Percentiles rank a stretch among this genome's conserved stretches.
phyloP scores from a whole-genome alignment of 2,888 invertebrate species.

The Campoletis raptor region DNA sequence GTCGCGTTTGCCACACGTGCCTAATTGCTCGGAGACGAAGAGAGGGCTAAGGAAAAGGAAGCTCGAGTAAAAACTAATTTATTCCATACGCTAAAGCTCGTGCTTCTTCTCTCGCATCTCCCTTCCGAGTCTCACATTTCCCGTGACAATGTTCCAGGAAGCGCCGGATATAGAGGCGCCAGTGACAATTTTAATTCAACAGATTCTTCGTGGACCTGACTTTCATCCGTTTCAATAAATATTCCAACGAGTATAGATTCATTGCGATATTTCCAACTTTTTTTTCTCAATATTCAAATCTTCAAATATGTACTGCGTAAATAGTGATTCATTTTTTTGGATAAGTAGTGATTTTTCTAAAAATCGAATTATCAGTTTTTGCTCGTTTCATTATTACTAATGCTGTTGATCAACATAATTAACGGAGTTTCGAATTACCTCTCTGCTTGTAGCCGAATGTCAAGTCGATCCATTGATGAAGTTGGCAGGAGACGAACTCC shows the following conservation, averaged over 20 bases:
- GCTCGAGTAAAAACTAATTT: conserved; percentile 83
- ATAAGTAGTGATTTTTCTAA: background rate
- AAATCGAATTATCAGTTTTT: background rate
- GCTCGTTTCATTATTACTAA: background rate
- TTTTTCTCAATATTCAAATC: background rate
- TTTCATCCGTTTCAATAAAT: conserved; percentile 64
- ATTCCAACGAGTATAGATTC: background rate
- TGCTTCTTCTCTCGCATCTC: conserved; percentile 46
- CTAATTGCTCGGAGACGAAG: conserved; percentile 81
- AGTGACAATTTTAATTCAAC: conserved; percentile 81
- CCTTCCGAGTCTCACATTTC: conserved; percentile 56
- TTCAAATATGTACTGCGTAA: background rate
- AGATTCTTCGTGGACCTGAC: conserved; percentile 81
- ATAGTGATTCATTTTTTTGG: background rate
- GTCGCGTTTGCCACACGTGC: conserved; percentile 80
- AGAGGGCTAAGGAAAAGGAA: conserved; percentile 70
- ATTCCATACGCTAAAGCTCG: conserved; percentile 81
- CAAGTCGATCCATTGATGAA: conserved; percentile 99
- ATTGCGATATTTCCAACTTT: background rate
- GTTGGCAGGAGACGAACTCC: conserved; percentile 99
- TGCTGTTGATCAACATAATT: background rate
- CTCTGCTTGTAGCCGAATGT: conserved; percentile 99
- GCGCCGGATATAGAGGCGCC: conserved; percentile 85
- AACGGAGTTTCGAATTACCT: conserved; percentile 86
- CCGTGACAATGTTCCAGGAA: conserved; percentile 80